Percentiles rank a stretch among this genome's conserved stretches.
These are phyloP conservation scores for Smithornis capensis DNA, from an alignment of 2,113 vertebrate species.

Conservation along the genomic window DNA sequence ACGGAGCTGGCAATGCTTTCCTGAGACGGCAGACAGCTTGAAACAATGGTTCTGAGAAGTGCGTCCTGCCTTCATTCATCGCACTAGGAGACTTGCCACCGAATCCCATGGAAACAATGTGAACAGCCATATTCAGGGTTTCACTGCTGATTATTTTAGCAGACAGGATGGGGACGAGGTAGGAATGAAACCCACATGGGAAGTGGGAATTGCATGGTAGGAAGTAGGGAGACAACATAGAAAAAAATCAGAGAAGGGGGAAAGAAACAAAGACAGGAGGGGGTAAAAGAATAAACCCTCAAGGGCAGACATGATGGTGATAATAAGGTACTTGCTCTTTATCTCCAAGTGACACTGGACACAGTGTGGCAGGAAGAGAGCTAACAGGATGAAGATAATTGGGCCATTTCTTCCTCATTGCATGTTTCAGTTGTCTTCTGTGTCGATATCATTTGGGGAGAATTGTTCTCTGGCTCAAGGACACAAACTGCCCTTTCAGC, in stretches of 20 bases:
- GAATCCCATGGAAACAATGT: conserved; percentile 56
- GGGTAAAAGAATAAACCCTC: conserved; percentile 50
- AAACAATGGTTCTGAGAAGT: conserved; percentile 49
- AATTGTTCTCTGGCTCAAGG: neutral
- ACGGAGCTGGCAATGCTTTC: conserved; percentile 9
- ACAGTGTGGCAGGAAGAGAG: conserved; percentile 7
- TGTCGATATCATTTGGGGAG: neutral
- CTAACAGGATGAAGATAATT: conserved; percentile 65
- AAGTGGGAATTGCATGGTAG: conserved; percentile 65
- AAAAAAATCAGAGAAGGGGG: conserved; percentile 41
- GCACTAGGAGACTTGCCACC: conserved; percentile 33
- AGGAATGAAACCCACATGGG: conserved; percentile 57
- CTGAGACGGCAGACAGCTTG: conserved; percentile 45
- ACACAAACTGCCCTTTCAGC: neutral
- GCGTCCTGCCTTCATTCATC: conserved; percentile 67
- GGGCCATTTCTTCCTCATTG: conserved; percentile 30
- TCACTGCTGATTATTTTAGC: conserved; percentile 66
- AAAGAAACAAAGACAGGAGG: conserved; percentile 62
- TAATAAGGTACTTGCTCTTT: conserved; percentile 53
- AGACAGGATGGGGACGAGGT: conserved; percentile 64
- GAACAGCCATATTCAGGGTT: conserved; percentile 51
- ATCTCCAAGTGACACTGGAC: conserved; percentile 37
- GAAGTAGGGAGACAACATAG: conserved; percentile 62
- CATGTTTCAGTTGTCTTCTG: neutral
- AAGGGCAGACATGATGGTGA: conserved; percentile 56